phyloP scores from a whole-genome alignment of 2,888 invertebrate genomes.

The Apamea epomidion region DNA sequence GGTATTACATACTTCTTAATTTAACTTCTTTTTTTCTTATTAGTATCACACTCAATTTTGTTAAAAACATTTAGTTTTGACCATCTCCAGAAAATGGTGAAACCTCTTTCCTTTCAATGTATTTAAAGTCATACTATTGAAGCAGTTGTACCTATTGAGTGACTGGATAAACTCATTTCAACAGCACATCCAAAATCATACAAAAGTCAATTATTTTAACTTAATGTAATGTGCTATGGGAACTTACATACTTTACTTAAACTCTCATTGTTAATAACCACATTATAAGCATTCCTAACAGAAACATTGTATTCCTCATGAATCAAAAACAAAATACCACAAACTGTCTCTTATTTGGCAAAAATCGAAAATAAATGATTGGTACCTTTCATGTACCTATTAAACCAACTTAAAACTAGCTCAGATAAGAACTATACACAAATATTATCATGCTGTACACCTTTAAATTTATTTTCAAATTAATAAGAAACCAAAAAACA shows the following conservation, averaged over 20 bases:
- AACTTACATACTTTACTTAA: not conserved
- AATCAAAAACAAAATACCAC: not conserved
- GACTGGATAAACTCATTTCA: not conserved
- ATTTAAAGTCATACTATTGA: no score
- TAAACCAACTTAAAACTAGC: not conserved
- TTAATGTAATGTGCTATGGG: not conserved
- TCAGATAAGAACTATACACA: not conserved
- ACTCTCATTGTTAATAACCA: not conserved
- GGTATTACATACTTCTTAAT: not conserved
- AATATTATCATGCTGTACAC: not conserved
- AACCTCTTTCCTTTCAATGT: not conserved
- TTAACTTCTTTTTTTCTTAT: not conserved
- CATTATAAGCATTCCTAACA: not conserved
- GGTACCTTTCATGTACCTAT: not conserved
- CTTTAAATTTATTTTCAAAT: not conserved
- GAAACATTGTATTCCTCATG: not conserved
- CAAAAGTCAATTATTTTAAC: not conserved
- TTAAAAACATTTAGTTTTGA: not conserved
- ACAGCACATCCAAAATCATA: not conserved
- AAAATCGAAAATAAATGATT: not conserved
- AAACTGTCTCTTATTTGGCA: not conserved
- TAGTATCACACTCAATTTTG: not conserved
- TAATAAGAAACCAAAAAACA: not conserved
- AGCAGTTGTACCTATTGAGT: not conserved
- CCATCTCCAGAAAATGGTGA: not conserved